Percentiles rank a stretch among this genome's conserved stretches.
These are phyloP conservation scores for Malacoctenus gilli DNA, from an alignment of 2,797 vertebrate genomes.

Conservation along the genomic window DNA sequence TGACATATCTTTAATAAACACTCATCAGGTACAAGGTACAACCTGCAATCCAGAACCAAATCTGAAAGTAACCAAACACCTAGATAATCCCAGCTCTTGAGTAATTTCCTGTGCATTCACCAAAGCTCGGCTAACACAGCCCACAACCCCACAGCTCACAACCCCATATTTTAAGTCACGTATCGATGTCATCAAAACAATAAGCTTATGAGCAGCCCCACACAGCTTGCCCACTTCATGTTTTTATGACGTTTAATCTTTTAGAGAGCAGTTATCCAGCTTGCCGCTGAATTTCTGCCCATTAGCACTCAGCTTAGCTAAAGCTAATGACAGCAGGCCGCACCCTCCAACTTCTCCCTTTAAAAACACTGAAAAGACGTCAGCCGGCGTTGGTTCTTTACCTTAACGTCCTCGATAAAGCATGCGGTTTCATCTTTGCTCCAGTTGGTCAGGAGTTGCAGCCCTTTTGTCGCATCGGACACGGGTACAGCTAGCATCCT, in stretches of 20 bases:
- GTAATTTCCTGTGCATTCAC: slow-evolving; percentile 25
- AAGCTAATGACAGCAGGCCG: slow-evolving; percentile 71
- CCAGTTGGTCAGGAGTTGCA: slow-evolving; percentile 50
- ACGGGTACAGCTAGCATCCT: slow-evolving; percentile 59
- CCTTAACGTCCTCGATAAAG: slow-evolving; percentile 49
- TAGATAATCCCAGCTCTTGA: slow-evolving; percentile 45
- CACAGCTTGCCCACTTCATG: not conserved
- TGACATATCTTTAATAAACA: not conserved
- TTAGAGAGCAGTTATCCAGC: slow-evolving; percentile 29
- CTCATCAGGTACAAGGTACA: not conserved
- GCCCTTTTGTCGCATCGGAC: slow-evolving; percentile 49
- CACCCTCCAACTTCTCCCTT: slow-evolving; percentile 55
- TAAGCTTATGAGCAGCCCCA: not conserved
- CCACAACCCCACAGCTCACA: not conserved
- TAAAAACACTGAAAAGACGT: slow-evolving; percentile 20
- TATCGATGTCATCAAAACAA: not conserved
- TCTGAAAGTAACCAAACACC: slow-evolving; percentile 10
- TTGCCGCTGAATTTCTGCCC: slow-evolving; percentile 32
- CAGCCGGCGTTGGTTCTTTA: slow-evolving; percentile 8
- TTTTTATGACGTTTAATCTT: slow-evolving; percentile 2
- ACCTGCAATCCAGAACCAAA: slow-evolving; percentile 5
- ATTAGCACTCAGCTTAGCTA: slow-evolving; percentile 56
- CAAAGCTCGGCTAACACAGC: not conserved
- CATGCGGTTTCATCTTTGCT: slow-evolving; percentile 70
- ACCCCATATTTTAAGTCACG: not conserved